Percentiles rank a stretch among this genome's conserved stretches.
These are phyloP conservation scores for Drosophila longiperda DNA, from an alignment of 2,888 invertebrate genomes.

Conservation along the genomic window DNA sequence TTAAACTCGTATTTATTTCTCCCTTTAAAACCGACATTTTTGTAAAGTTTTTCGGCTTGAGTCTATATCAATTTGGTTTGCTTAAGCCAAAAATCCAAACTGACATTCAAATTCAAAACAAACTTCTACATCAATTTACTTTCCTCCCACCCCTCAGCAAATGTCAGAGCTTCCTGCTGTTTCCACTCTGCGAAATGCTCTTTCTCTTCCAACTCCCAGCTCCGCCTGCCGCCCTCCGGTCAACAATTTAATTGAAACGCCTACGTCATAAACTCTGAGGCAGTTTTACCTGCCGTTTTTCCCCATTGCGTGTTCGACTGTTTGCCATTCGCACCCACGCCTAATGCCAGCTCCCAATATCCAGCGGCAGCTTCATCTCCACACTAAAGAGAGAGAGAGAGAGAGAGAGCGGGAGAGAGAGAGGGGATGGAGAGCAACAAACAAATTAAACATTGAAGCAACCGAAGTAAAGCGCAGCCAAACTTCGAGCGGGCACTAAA, in stretches of 20 bases:
- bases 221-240: conserved; percentile 21
- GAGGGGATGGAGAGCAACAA: conserved; percentile 13
- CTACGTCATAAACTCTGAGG: conserved; percentile 75
- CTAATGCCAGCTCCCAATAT: conserved; percentile 61
- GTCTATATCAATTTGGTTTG: conserved; percentile 13
- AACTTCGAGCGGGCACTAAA: conserved; percentile 62
- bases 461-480: conserved; percentile 42
- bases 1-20: neutral
- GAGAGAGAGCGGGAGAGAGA: neutral
- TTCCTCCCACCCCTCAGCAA: conserved; percentile 7
- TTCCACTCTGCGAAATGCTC: conserved; percentile 11
- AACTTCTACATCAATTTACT: conserved; percentile 59
- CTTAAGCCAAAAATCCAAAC: conserved; percentile 40
- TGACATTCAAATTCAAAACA: conserved; percentile 66
- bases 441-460: conserved; percentile 30
- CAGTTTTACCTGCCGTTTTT: conserved; percentile 58
- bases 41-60: neutral
- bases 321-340: conserved; percentile 79
- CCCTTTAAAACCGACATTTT: neutral
- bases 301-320: conserved; percentile 74
- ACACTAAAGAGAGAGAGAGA: conserved; percentile 14
- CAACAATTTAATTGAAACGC: conserved; percentile 76
- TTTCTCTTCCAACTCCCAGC: conserved; percentile 8
- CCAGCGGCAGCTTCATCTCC: conserved; percentile 45
- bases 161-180: conserved; percentile 70